phyloP scores from a whole-genome alignment of 1,140 invertebrate genomes.

The Hycleus cichorii region DNA sequence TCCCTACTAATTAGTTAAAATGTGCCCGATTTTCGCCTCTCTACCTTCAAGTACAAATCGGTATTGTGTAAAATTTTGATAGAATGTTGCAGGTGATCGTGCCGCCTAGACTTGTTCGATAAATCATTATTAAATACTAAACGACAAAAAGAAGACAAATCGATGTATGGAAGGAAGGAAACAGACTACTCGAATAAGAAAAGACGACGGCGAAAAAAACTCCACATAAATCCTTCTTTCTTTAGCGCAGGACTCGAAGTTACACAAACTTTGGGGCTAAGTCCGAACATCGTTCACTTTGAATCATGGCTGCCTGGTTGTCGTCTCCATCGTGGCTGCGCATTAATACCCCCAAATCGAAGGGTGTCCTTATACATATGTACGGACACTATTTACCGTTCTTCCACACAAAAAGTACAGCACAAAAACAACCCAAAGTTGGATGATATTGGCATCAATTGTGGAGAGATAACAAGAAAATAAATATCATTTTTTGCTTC shows the following conservation, averaged over 20 bases:
- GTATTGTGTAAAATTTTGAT: neutral
- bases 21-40: no score
- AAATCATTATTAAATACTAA: slow-evolving; percentile 37
- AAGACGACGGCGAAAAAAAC: slow-evolving; percentile 3
- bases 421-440: no score
- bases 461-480: no score
- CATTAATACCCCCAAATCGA: slow-evolving; percentile 36
- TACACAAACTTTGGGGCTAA: slow-evolving; percentile 39
- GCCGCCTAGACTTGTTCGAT: slow-evolving; percentile 3
- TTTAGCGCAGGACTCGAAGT: slow-evolving; percentile 32
- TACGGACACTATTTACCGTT: no score
- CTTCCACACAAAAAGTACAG: no score
- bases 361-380: neutral
- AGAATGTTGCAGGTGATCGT: slow-evolving; percentile 14
- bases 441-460: no score
- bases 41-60: no score
- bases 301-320: slow-evolving; percentile 37
- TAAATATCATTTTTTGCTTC: no score
- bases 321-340: slow-evolving; percentile 36
- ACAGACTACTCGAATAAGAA: slow-evolving; percentile 18
- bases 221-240: slow-evolving; percentile 38
- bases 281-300: slow-evolving; percentile 40
- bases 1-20: no score
- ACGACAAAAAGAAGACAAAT: slow-evolving; percentile 37
- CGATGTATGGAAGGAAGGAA: slow-evolving; percentile 32